phyloP scores from a whole-genome alignment of 1,140 invertebrate species.

The Camponotus floridanus region DNA sequence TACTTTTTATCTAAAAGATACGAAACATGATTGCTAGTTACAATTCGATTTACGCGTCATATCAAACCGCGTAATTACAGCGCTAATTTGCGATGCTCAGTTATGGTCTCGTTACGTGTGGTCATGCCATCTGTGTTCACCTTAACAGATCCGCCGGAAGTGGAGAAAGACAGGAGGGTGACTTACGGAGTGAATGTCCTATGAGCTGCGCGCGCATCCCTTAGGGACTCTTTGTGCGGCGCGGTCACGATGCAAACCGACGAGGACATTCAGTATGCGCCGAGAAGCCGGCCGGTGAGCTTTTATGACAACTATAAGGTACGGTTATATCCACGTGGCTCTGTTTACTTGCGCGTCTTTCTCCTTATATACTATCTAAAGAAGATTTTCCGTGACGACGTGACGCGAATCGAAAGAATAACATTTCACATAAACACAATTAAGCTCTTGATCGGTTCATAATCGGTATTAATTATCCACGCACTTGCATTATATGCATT shows the following conservation, averaged over 20 bases:
- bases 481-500: neutral
- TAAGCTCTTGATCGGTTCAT: neutral
- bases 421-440: neutral
- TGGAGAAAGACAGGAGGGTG: constrained; percentile 64
- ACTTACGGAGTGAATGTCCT: constrained; percentile 65
- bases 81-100: constrained; percentile 1
- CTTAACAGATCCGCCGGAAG: constrained; percentile 56
- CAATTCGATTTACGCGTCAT: neutral
- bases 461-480: constrained; percentile 1
- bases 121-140: neutral
- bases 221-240: constrained; percentile 48
- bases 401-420: neutral
- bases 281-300: constrained; percentile 83
- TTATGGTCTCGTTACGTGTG: constrained; percentile 9
- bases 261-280: constrained; percentile 81
- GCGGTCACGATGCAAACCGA: constrained; percentile 77
- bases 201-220: constrained; percentile 74
- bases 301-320: constrained; percentile 85
- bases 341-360: constrained; percentile 35
- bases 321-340: constrained; percentile 52
- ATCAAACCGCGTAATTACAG: neutral
- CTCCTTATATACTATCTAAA: too few species aligned
- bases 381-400: too few species aligned
- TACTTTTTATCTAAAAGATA: neutral
- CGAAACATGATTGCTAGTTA: constrained; percentile 3